phyloP scores from a whole-genome alignment of 37 sponge, comb jelly and placozoan species.

The Halichondria panicea region DNA sequence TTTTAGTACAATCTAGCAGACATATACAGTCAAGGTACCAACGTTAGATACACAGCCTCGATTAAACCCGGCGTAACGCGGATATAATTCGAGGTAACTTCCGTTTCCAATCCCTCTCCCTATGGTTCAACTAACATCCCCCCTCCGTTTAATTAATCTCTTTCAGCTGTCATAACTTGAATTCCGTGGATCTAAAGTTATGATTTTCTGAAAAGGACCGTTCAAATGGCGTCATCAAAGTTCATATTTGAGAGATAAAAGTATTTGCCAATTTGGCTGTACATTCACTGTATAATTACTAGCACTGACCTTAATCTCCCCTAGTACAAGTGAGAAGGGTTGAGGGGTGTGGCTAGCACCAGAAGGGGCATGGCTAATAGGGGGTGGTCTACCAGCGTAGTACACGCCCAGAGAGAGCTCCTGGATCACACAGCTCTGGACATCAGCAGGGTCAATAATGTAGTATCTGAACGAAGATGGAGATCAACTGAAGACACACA shows the following conservation, averaged over 20 bases:
- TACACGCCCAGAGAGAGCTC: constrained; percentile 37
- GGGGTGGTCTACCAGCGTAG: not conserved
- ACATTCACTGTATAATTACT: not conserved
- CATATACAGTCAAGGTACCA: not conserved
- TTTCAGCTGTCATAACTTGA: too few species aligned
- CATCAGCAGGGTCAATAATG: constrained; percentile 21
- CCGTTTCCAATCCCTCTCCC: too few species aligned
- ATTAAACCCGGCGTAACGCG: too few species aligned
- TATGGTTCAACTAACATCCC: too few species aligned
- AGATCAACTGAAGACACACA: not conserved
- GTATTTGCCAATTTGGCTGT: not conserved
- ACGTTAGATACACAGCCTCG: too few species aligned
- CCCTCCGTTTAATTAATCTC: too few species aligned
- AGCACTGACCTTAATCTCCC: constrained; percentile 65
- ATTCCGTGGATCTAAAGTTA: too few species aligned
- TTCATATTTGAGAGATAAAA: not conserved
- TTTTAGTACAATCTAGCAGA: not conserved
- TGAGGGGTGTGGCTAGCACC: too few species aligned
- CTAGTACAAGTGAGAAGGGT: constrained; percentile 29
- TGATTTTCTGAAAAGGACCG: not conserved
- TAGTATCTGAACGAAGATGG: constrained; percentile 53
- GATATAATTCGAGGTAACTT: too few species aligned
- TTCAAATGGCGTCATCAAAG: not conserved
- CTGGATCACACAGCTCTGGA: constrained; percentile 3
- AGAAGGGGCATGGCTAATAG: not conserved